phyloP scores from a whole-genome alignment of 2,888 invertebrate species.

The Caenorhabditis uteleia region DNA sequence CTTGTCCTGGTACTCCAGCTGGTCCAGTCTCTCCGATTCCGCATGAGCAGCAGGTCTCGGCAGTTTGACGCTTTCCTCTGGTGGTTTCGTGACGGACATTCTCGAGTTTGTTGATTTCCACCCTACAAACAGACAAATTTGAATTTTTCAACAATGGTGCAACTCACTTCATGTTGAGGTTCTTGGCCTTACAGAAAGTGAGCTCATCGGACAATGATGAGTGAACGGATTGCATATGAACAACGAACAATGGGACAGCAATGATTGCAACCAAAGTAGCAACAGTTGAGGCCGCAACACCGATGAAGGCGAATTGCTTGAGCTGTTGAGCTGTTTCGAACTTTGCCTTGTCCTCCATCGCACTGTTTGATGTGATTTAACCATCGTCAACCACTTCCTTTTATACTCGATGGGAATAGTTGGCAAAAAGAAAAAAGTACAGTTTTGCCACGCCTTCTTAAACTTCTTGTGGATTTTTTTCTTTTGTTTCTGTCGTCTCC shows the following conservation, averaged over 20 bases:
- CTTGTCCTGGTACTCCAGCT: constrained; percentile 44
- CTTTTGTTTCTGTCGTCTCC: constrained; percentile 4
- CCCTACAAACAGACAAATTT: too few relatives aligned
- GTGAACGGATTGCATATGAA: constrained; percentile 61
- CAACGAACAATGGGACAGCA: constrained; percentile 51
- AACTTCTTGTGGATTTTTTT: constrained; percentile 32
- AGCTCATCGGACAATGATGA: constrained; percentile 59
- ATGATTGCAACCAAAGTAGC: constrained; percentile 54
- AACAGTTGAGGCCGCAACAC: constrained; percentile 53
- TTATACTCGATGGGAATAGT: too few relatives aligned
- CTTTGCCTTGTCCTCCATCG: constrained; percentile 55
- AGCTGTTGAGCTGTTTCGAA: constrained; percentile 60
- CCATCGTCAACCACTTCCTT: constrained; percentile 13
- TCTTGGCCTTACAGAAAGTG: constrained; percentile 53
- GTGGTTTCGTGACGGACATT: constrained; percentile 10
- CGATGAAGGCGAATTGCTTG: constrained; percentile 67
- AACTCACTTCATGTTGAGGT: constrained; percentile 30
- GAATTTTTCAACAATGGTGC: background rate
- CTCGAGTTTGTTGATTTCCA: constrained; percentile 18
- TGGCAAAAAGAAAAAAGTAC: too few relatives aligned
- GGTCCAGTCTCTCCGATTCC: constrained; percentile 41
- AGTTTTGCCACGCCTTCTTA: constrained; percentile 37
- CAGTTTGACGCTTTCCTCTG: constrained; percentile 38
- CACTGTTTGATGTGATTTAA: too few relatives aligned
- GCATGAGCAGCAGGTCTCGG: constrained; percentile 37